Percentiles rank a stretch among this genome's conserved stretches.
Evolutionary conservation across 2,113 vertebrate species (phyloP).

Genomic region (Pleuronectes platessa): DNA sequence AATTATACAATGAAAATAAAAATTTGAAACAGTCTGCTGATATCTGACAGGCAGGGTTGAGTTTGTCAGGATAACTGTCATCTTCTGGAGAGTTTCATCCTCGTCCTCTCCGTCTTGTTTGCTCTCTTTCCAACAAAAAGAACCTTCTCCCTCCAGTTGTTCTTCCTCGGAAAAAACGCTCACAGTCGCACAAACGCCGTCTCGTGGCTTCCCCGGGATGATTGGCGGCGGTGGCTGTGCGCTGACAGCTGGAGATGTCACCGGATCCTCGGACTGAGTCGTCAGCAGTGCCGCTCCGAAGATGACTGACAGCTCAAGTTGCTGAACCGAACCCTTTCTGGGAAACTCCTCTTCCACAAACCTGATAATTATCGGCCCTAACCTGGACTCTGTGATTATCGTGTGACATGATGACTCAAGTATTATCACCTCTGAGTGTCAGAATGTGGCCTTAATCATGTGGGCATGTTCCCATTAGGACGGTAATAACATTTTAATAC

Average conservation of each 20-base stretch:
- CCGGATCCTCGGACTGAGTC: conserved; percentile 46
- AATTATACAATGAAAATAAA: too few species aligned
- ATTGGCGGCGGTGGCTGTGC: conserved; percentile 45
- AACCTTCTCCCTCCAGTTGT: background rate
- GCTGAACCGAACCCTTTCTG: conserved; percentile 28
- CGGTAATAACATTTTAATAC: too few species aligned
- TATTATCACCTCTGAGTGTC: conserved; percentile 18
- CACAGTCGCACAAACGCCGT: conserved; percentile 6
- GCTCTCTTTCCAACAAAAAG: conserved; percentile 11
- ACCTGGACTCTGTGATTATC: conserved; percentile 35
- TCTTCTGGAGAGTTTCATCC: conserved; percentile 13
- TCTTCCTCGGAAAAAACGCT: background rate
- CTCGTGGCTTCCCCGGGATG: background rate
- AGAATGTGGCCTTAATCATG: conserved; percentile 8
- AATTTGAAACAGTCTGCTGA: too few species aligned
- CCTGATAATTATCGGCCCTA: conserved; percentile 45
- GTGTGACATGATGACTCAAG: conserved; percentile 16
- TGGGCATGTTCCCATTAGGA: background rate
- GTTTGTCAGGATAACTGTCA: conserved; percentile 22
- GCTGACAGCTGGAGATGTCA: conserved; percentile 60
- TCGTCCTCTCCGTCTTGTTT: background rate
- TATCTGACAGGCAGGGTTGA: too few species aligned
- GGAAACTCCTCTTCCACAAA: conserved; percentile 39
- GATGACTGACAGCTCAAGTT: conserved; percentile 51
- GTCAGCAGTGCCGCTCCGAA: conserved; percentile 28